Conservation (phyloP, 2,113 vertebrate species). For the Nymphicus hollandicus region DNA sequence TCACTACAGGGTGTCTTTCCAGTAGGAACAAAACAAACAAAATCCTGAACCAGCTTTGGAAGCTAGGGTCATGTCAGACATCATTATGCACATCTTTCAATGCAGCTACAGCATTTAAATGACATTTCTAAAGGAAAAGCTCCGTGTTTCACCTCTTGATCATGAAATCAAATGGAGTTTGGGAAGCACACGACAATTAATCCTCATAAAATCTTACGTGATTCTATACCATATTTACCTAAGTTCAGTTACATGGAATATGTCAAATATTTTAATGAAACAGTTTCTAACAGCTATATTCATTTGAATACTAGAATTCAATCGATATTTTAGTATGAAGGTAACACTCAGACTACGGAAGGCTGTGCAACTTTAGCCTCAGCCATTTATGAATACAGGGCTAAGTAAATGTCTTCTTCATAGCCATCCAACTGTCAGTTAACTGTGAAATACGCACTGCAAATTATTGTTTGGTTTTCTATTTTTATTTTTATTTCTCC, state of each 20-base stretch:
- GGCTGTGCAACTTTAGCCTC: background rate
- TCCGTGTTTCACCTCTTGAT: background rate
- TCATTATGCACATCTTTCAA: background rate
- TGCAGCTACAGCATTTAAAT: background rate
- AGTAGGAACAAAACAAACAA: background rate
- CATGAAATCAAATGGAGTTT: background rate
- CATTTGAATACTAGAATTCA: background rate
- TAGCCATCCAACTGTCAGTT: background rate
- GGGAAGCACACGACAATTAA: background rate
- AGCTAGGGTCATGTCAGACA: background rate
- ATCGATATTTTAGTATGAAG: background rate
- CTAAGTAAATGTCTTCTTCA: background rate
- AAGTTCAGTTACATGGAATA: background rate
- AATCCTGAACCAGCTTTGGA: background rate
- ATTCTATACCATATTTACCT: background rate
- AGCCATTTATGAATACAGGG: background rate
- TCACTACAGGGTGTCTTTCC: background rate
- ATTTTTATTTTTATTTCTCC: background rate
- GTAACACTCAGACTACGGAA: background rate
- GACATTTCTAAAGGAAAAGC: background rate
- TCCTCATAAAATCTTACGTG: background rate
- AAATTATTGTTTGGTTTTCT: background rate
- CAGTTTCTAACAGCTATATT: background rate
- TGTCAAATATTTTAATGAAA: background rate
- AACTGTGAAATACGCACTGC: background rate